Base-by-base conservation (phyloP, 37 sponge, comb jelly and placozoan genomes). In the Oscarella lobularis region DNA sequence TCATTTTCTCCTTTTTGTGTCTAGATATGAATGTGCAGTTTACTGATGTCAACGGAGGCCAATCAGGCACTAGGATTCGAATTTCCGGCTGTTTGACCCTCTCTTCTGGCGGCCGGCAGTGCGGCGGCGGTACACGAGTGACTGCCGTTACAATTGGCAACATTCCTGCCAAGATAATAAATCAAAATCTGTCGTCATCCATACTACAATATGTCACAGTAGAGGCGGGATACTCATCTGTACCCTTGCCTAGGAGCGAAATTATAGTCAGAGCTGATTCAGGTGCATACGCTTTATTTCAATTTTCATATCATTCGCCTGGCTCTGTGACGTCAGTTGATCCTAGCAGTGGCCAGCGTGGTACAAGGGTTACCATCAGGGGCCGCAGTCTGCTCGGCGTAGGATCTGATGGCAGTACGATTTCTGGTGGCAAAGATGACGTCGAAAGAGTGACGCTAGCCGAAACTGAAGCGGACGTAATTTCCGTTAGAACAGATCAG, bases 311-410 rank as follows among this genome's bases (percentile, higher is more conserved):
- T 27, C 69, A 84, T 9, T 60, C 60, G 36, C 84, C 76, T 1
- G 79, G 79, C 0, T 76, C 35, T 0, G 84, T 90, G n/a, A 33
- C n/a, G 4, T 48, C 38, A 65, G 76, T 84, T 29, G 33, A 41
- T 0, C 91, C 87, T 2, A 67, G 0, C 33, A 30, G 34, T 37
- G 91, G 91, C 3, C 91, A 90, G 68, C 6, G 29, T 3, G 87
- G 84, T 0, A 86, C 91, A 27, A 35, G 32, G n/a, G 91, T 90
- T 27, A 81, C 74, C 67, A 83, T 90, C 6, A 73, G 79, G 30
- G 91, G 91, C 3, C 34, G 40, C 0, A 65, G 39, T 3, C 82
- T 90, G 4, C 74, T 87, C 33, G 71, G 71, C 6, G 60, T 48
- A 27, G 14, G 20, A 48, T 48, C 9, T 20, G 20, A 20, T 48